Percentiles rank a stretch among this genome's conserved stretches.
Conservation (phyloP, 2,888 invertebrate species). For the Yponomeuta sedellus region DNA sequence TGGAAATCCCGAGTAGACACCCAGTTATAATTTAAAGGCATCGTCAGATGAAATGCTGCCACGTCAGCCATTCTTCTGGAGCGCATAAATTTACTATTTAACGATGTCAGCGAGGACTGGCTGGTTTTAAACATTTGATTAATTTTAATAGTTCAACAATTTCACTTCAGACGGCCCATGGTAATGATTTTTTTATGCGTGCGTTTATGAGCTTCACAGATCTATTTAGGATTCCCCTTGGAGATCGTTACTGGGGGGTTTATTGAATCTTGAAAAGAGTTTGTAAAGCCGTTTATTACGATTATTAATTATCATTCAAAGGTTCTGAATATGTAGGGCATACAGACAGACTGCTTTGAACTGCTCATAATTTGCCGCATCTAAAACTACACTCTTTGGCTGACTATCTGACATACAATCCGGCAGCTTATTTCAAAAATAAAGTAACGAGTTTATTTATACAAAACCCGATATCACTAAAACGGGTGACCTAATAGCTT, state of each 20-base stretch:
- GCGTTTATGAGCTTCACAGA: slow-evolving; percentile 7
- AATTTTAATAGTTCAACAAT: slow-evolving; percentile 22
- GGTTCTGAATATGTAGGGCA: background rate
- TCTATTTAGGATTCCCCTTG: slow-evolving; percentile 7
- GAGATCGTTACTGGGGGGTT: background rate
- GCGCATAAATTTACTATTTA: slow-evolving; percentile 23
- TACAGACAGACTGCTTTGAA: background rate
- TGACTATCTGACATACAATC: too few relatives aligned
- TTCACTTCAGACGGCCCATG: slow-evolving; percentile 8
- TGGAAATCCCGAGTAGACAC: background rate
- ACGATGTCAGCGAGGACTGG: slow-evolving; percentile 17
- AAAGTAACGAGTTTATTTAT: too few relatives aligned
- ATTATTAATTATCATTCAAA: background rate
- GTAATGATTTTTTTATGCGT: slow-evolving; percentile 13
- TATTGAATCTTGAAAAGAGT: background rate
- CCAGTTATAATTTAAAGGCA: slow-evolving; percentile 15
- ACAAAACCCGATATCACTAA: too few relatives aligned
- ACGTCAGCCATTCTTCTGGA: slow-evolving; percentile 22
- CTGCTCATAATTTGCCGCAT: too few relatives aligned
- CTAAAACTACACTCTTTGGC: too few relatives aligned
- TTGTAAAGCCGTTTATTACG: background rate
- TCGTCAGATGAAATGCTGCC: slow-evolving; percentile 19
- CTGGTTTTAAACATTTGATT: slow-evolving; percentile 22
- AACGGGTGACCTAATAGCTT: too few relatives aligned
- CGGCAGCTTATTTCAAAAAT: too few relatives aligned